These are phyloP conservation scores for Stegastes partitus DNA, from an alignment of 2,113 vertebrate species.

Conservation along the genomic window DNA sequence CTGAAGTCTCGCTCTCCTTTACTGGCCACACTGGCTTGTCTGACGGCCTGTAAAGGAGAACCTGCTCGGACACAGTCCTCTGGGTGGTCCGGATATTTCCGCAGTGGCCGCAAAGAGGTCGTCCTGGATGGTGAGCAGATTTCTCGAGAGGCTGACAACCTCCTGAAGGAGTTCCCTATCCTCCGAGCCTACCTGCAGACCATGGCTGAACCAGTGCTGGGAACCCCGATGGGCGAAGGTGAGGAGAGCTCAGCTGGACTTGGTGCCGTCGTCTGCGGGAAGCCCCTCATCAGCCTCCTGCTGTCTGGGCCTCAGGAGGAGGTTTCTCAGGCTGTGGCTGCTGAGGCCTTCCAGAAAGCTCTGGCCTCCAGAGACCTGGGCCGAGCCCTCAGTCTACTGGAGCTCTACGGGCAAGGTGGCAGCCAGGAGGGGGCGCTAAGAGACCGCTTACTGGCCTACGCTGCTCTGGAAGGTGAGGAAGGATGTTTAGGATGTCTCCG, in stretches of 20 bases:
- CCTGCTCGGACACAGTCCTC: constrained; percentile 63
- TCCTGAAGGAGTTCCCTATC: constrained; percentile 90
- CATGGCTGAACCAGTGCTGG: constrained; percentile 87
- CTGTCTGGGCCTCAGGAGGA: constrained; percentile 89
- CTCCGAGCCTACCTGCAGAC: constrained; percentile 86
- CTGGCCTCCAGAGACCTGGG: constrained; percentile 86
- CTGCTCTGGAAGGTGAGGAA: constrained; percentile 88
- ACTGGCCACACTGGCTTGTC: constrained; percentile 88
- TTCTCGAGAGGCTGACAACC: constrained; percentile 87
- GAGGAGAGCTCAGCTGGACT: constrained; percentile 79
- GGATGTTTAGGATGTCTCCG: not conserved
- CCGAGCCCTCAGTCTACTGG: constrained; percentile 87
- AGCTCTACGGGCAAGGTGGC: constrained; percentile 85
- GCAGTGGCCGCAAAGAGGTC: constrained; percentile 87
- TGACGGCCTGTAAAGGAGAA: constrained; percentile 84
- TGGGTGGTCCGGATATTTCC: constrained; percentile 89
- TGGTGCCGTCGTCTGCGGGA: constrained; percentile 86
- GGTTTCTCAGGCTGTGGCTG: constrained; percentile 80
- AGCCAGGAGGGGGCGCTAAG: constrained; percentile 83
- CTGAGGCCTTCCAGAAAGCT: constrained; percentile 88
- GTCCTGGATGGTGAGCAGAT: constrained; percentile 90
- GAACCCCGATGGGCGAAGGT: constrained; percentile 47
- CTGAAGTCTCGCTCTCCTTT: constrained; percentile 91
- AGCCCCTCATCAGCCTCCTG: constrained; percentile 83
- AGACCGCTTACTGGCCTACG: constrained; percentile 91